A percentile compares a stretch with the other conserved stretches of the same genome.
These are phyloP conservation scores for Drosophila algonquin DNA, from an alignment of 2,888 invertebrate species.

Conservation along the genomic window DNA sequence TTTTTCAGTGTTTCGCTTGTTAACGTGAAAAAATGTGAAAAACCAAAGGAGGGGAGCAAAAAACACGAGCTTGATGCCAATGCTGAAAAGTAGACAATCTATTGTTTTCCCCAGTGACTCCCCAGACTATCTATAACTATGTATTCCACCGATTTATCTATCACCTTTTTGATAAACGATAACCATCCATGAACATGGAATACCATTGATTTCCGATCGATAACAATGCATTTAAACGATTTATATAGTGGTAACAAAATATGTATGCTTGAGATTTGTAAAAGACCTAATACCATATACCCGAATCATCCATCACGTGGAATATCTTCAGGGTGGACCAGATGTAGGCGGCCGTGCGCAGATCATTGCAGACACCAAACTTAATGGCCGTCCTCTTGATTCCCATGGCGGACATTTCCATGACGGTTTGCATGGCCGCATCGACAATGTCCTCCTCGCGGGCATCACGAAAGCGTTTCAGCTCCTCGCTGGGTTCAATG, in stretches of 20 bases:
- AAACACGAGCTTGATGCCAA: no score
- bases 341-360: conserved; percentile 98
- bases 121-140: no score
- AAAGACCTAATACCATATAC: conserved; percentile 85
- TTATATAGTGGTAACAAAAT: no score
- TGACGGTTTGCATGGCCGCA: conserved; percentile 98
- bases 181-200: no score
- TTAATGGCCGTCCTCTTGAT: conserved; percentile 96
- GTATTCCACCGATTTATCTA: no score
- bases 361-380: conserved; percentile 96
- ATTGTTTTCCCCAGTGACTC: no score
- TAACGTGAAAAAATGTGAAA: conserved; percentile 30
- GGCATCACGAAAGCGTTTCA: conserved; percentile 72
- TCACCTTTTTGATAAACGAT: no score
- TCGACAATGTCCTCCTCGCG: conserved; percentile 99
- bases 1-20: conserved; percentile 40
- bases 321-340: conserved; percentile 98
- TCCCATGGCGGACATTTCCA: conserved; percentile 97
- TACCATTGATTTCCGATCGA: no score
- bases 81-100: no score
- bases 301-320: conserved; percentile 96
- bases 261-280: no score
- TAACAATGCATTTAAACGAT: no score
- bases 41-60: no score
- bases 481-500: conserved; percentile 61